Evolutionary conservation across 2,113 vertebrate genomes (phyloP), one percentile per base, ranked within the genome.

Genomic region (Hippolais icterina): DNA sequence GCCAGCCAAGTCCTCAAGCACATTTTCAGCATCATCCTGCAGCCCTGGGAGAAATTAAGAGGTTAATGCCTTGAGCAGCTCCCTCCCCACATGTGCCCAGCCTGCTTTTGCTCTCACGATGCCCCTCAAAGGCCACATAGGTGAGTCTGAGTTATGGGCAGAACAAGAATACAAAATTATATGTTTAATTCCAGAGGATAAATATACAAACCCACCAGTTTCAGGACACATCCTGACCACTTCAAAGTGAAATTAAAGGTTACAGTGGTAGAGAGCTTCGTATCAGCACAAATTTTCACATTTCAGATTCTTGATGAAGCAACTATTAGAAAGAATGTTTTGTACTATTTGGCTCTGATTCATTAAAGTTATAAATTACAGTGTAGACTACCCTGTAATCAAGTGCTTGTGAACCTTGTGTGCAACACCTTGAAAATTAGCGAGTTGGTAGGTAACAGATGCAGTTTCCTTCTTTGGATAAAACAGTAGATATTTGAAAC

Each of bases 371-470:
- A 74, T n/a, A 70, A 95, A 94, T 88, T 80, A 87, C 21, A 71
- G 64, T 7, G 39, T 11, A 49, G 89, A 83, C 46, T 76, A 87
- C 59, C 87, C 66, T 92, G 76, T 84, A 80, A 92, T 68, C 61
- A 66, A 85, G 82, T 54, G 49, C 46, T 91, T 64, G 53, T 52
- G 76, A 83, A 60, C 37, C 52, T 27, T 60, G 15, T 22, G 23
- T 66, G 49, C 14, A 78, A 63, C 79, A 96, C 87, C 87, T 95
- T 93, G 93, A 71, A 95, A 94, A 95, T 31, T 12, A 88, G 41
- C 39, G n/a, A 65, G 81, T 3, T 47, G 65, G 87, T 61, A n/a
- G 46, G 71, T 56, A 94, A 75, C 57, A 92, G 74, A 70, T 61
- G 25, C 46, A 75, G 50, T 76, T 81, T 76, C 76, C 47, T 95